Base-by-base conservation (phyloP, 2,888 invertebrate genomes). In the Zeuzera pyrina region DNA sequence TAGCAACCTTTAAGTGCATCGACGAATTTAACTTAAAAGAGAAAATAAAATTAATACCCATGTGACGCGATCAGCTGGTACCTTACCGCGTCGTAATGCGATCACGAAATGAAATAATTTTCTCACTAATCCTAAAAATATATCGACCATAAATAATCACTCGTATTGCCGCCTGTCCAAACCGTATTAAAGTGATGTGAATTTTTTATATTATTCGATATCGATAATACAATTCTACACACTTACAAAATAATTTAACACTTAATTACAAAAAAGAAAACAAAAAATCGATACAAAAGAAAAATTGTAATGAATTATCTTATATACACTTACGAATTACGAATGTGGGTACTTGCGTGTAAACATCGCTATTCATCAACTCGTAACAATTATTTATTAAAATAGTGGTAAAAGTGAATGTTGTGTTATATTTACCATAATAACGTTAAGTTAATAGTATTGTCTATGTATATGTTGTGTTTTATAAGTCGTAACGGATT, bases 81-180 rank as follows among this genome's bases (percentile, higher is more conserved):
- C 11, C 40, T 45, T 42, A 41, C 42, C 45, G 39, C 31, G 38
- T 40, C 42, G 45, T 63, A 62, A 68, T 55, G 50, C 62, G 62
- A 52, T 60, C 57, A 49, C 57, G 55, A 60, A 66, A 69, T 78
- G 62, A 78, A 78, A 78, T 79, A 70, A 81, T 79, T 78, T 81
- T 59, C 67, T 56, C 49, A 67, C 67, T 78, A 79, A 79, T 77
- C 77, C 76, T 41, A 66, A 73, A 81, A 68, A 77, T 77, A 77
- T 77, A 72, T 69, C 60, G 68, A 43, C 58, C 67, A 66, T 81
- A 81, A 79, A 79, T 79, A 66, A 71, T 59, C 59, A 47, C 54
- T 51, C 49, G 61, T 64, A 70, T 73, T 57, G 60, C 64, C 60
- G 61, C 50, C 59, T 67, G 74, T 76, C 69, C 58, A 70, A 74